These are phyloP conservation scores for Morone chrysops DNA, from an alignment of 2,113 vertebrate species.

Conservation along the genomic window DNA sequence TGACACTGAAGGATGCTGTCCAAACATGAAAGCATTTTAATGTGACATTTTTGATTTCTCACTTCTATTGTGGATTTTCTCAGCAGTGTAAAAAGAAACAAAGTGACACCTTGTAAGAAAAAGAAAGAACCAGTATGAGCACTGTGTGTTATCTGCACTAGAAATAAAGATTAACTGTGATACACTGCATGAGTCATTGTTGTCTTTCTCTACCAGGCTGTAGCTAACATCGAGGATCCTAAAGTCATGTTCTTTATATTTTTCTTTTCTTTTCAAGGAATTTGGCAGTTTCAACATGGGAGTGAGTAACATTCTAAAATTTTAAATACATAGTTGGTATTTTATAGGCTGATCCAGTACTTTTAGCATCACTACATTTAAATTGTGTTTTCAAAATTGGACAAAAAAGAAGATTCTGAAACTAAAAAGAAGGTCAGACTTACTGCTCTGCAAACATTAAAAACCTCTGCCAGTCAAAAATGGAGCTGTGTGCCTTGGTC, in stretches of 20 bases:
- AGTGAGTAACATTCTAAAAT: not conserved
- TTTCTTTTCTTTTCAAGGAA: not conserved
- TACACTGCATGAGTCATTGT: not conserved
- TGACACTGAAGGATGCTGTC: slow-evolving; percentile 23
- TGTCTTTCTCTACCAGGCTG: not conserved
- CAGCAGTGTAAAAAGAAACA: slow-evolving; percentile 30
- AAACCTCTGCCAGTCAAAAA: no score
- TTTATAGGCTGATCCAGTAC: not conserved
- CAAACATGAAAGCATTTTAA: slow-evolving; percentile 29
- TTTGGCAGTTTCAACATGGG: not conserved
- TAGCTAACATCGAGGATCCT: not conserved
- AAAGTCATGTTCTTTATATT: not conserved
- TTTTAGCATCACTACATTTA: not conserved
- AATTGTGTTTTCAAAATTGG: not conserved
- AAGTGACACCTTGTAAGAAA: slow-evolving; percentile 36
- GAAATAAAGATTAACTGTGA: slow-evolving; percentile 64
- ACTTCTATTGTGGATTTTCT: slow-evolving; percentile 37
- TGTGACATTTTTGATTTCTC: slow-evolving; percentile 34
- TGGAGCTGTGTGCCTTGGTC: no score
- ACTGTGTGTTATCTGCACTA: slow-evolving; percentile 58
- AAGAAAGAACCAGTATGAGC: slow-evolving; percentile 39
- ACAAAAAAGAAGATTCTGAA: not conserved
- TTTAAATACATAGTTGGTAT: not conserved
- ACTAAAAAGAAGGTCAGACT: no score
- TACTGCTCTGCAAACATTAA: no score